These are phyloP conservation scores for Eulacestoma nigropectus DNA, from an alignment of 2,113 vertebrate species.

Conservation along the genomic window DNA sequence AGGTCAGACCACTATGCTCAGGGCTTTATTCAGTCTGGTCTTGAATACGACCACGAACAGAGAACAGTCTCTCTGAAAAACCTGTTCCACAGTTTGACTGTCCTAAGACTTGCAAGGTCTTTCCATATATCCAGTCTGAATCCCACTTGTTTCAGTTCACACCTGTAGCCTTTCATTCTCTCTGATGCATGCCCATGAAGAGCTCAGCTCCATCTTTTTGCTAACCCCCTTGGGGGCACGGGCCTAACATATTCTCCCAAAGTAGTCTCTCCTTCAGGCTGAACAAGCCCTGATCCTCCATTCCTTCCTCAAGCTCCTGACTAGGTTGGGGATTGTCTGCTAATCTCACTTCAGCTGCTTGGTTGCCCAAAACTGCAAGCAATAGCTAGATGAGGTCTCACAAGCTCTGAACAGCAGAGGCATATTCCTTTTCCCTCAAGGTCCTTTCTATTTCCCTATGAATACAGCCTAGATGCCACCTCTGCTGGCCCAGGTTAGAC, in stretches of 20 bases:
- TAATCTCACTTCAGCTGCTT: not conserved
- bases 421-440: not conserved
- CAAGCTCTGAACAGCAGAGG: not conserved
- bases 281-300: not conserved
- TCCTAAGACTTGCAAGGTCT: not conserved
- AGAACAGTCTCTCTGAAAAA: not conserved
- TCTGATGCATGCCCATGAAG: fast-evolving
- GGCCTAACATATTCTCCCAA: not conserved
- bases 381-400: not conserved
- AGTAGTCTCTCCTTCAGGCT: not conserved
- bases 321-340: not conserved
- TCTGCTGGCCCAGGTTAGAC: not conserved
- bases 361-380: not conserved
- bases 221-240: not conserved
- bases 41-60: not conserved
- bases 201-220: not conserved
- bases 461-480: not conserved
- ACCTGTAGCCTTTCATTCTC: not conserved
- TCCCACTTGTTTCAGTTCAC: not conserved
- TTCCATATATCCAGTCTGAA: not conserved
- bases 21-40: not conserved
- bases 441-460: not conserved
- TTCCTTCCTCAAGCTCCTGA: not conserved
- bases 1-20: not conserved
- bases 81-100: not conserved